A percentile compares a stretch with the other conserved stretches of the same genome.
Evolutionary conservation across 2,797 vertebrate genomes (phyloP).

Genomic region (Xiphophorus birchmanni): DNA sequence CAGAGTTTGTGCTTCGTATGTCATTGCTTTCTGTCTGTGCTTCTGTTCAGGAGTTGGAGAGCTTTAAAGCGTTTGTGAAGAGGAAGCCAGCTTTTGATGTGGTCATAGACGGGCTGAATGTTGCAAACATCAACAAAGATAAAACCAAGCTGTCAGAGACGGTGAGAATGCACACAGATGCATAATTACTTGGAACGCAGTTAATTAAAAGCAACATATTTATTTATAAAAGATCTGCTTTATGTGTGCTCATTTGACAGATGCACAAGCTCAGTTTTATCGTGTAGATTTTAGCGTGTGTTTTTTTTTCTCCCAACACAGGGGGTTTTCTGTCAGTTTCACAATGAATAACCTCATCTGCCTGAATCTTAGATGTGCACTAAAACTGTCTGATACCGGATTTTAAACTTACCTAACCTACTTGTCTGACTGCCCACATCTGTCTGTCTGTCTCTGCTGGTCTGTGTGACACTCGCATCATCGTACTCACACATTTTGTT

Average conservation of each 20-base stretch:
- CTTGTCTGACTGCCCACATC: conserved; percentile 51
- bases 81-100: conserved; percentile 86
- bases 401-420: conserved; percentile 45
- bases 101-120: conserved; percentile 93
- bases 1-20: neutral
- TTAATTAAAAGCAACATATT: neutral
- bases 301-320: conserved; percentile 21
- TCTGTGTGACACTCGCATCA: conserved; percentile 5
- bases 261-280: conserved; percentile 4
- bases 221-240: neutral
- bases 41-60: conserved; percentile 80
- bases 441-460: conserved; percentile 19
- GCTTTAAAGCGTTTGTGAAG: conserved; percentile 88
- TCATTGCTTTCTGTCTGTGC: neutral
- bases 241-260: neutral
- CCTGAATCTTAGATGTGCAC: conserved; percentile 19
- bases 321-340: conserved; percentile 53
- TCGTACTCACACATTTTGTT: conserved; percentile 15
- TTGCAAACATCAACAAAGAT: conserved; percentile 81
- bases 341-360: conserved; percentile 53
- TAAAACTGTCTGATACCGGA: conserved; percentile 38
- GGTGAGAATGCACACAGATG: conserved; percentile 79
- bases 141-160: conserved; percentile 80
- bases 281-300: conserved; percentile 29
- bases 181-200: neutral